These are phyloP conservation scores for Nudaria mundana DNA, from an alignment of 2,888 invertebrate genomes.

Conservation along the genomic window DNA sequence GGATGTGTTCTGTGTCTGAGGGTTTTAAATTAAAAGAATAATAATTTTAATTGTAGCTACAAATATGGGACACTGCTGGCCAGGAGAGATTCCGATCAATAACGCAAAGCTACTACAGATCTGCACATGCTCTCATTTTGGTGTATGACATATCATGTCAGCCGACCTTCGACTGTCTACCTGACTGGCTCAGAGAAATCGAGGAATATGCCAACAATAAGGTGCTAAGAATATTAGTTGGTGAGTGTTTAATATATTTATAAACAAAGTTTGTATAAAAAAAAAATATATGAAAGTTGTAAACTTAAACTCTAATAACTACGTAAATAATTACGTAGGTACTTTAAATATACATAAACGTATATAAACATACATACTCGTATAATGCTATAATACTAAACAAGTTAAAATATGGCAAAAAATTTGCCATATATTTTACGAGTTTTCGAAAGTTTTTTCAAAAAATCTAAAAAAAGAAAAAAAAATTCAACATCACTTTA, in stretches of 20 bases:
- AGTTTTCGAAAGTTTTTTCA: too few species aligned
- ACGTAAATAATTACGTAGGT: too few species aligned
- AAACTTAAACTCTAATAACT: too few species aligned
- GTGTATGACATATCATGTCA: conserved; percentile 99
- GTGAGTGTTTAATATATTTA: conserved; percentile 73
- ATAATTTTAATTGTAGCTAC: conserved; percentile 83
- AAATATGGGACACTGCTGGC: conserved; percentile 99
- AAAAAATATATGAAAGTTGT: too few species aligned
- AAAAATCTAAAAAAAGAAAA: too few species aligned
- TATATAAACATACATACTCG: too few species aligned
- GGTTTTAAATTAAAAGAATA: not conserved
- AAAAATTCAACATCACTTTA: too few species aligned
- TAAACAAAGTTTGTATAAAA: too few species aligned
- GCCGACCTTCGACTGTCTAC: conserved; percentile 97
- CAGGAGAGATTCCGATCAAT: conserved; percentile 98
- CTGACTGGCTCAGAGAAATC: conserved; percentile 98
- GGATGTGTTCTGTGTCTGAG: not conserved
- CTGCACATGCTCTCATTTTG: conserved; percentile 97
- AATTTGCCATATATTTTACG: too few species aligned
- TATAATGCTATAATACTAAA: too few species aligned
- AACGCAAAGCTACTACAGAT: conserved; percentile 98
- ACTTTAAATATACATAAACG: too few species aligned
- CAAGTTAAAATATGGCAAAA: too few species aligned
- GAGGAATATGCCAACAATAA: conserved; percentile 98
- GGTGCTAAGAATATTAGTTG: conserved; percentile 96